Base-by-base conservation (phyloP, 2,888 invertebrate species). In the Heliconius erato region DNA sequence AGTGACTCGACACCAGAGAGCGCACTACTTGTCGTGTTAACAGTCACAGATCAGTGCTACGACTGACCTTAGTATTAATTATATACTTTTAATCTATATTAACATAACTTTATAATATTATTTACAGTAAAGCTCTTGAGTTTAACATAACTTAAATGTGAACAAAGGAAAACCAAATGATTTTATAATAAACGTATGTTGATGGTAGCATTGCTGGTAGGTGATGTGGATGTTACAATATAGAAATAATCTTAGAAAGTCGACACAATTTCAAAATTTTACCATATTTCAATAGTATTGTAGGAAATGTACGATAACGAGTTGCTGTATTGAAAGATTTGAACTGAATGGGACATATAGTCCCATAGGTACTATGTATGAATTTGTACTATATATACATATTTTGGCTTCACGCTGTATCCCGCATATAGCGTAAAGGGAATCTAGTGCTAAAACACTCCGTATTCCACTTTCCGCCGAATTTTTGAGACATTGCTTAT, bases 211-310 rank as follows among this genome's bases (percentile, higher is more conserved):
- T 35, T 76, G 76, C 16, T 63, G 63, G 2, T 76, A n/a, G 28
- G n/a, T 59, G 32, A 63, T n/a, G 35, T 76, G 35, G n/a, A 76
- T 40, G n/a, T 76, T 76, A 40, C 76, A 76, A 76, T 63, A 59
- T 63, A 40, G 7, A 35, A 63, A 40, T 76, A 40, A 40, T 40
- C 23, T 63, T 76, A 59, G 76, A 63, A 76, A 76, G 35, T 76
- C 59, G 59, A n/a, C n/a, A 26, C 32, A n/a, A 28, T 59, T 59
- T 59, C 74, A 74, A 59, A 74, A 74, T 74, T 11, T 74, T 35
- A 6, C 32, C n/a, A 19, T 74, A n/a, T 74, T 49, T 72, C 44
- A 72, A 72, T 49, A 72, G 16, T 44, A 44, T 71, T 71, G 35
- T 35, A 71, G 72, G 14, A 26, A 44, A 44, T 72, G 72, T 16